Conservation (phyloP, 2,113 vertebrate genomes). For the Rhinolophus sinicus region DNA sequence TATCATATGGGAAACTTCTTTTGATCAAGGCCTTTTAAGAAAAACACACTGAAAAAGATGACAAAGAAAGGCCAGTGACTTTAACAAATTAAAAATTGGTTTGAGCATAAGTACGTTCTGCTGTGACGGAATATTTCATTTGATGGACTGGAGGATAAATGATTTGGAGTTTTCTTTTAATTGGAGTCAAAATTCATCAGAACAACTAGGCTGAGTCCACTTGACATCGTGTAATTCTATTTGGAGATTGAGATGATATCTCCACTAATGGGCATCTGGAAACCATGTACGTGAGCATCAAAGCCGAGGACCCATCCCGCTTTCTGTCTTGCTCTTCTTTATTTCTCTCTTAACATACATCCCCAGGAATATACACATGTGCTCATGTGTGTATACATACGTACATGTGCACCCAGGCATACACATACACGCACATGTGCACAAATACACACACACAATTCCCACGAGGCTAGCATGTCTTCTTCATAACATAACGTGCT, state of each 20-base stretch:
- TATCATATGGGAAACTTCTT: not conserved
- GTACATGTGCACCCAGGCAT: too few relatives aligned
- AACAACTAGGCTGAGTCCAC: not conserved
- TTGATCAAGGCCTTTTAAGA: not conserved
- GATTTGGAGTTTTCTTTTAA: conserved; percentile 1
- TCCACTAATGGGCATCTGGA: conserved; percentile 66
- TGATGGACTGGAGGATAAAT: not conserved
- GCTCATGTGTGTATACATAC: not conserved
- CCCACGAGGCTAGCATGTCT: not conserved
- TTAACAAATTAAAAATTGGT: conserved; percentile 40
- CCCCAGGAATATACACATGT: not conserved
- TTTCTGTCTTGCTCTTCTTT: not conserved
- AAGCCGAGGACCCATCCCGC: not conserved
- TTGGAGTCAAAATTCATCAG: conserved; percentile 28
- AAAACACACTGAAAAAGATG: not conserved
- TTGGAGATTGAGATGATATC: not conserved
- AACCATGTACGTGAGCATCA: not conserved
- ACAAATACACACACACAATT: not conserved
- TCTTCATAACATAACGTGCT: not conserved
- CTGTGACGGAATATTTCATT: not conserved
- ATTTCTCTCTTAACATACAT: not conserved
- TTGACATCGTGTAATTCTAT: not conserved
- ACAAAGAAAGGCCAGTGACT: not conserved
- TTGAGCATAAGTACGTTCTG: not conserved
- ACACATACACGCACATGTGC: not conserved